Conservation (phyloP, 2,113 vertebrate genomes). For the Helogale parvula region DNA sequence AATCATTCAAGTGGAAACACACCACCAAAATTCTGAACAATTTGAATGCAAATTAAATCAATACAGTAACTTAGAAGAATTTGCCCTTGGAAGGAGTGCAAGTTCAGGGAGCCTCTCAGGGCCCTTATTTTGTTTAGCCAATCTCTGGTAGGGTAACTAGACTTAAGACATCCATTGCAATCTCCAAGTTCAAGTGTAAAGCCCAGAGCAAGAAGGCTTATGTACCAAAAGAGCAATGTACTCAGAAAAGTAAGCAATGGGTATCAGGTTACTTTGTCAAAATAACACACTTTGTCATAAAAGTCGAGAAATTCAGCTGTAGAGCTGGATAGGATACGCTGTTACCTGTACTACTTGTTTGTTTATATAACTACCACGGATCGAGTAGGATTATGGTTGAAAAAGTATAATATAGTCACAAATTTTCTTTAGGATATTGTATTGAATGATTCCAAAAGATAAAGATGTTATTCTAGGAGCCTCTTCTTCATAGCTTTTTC, state of each 20-base stretch:
- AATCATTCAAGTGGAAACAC: constrained; percentile 77
- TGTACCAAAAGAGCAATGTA: not conserved
- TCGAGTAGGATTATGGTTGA: not conserved
- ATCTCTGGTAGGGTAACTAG: not conserved
- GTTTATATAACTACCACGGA: not conserved
- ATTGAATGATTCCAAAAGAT: constrained; percentile 15
- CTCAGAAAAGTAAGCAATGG: not conserved
- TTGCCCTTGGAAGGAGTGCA: constrained; percentile 74
- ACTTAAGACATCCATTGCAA: constrained; percentile 47
- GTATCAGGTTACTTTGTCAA: not conserved
- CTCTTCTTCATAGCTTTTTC: not conserved
- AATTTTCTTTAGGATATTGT: not conserved
- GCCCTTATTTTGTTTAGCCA: constrained; percentile 54
- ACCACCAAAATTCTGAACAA: constrained; percentile 70
- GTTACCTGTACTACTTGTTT: not conserved
- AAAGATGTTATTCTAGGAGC: not conserved
- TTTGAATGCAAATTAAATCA: constrained; percentile 82
- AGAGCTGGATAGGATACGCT: not conserved
- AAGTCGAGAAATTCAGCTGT: not conserved
- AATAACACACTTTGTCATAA: not conserved
- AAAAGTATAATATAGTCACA: not conserved
- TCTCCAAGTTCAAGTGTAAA: constrained; percentile 59
- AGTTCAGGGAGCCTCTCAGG: constrained; percentile 47
- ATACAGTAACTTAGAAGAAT: constrained; percentile 77
- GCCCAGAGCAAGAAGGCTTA: constrained; percentile 31